Evolutionary conservation across 2,888 invertebrate genomes (phyloP).

Genomic region (Axea sp.): DNA sequence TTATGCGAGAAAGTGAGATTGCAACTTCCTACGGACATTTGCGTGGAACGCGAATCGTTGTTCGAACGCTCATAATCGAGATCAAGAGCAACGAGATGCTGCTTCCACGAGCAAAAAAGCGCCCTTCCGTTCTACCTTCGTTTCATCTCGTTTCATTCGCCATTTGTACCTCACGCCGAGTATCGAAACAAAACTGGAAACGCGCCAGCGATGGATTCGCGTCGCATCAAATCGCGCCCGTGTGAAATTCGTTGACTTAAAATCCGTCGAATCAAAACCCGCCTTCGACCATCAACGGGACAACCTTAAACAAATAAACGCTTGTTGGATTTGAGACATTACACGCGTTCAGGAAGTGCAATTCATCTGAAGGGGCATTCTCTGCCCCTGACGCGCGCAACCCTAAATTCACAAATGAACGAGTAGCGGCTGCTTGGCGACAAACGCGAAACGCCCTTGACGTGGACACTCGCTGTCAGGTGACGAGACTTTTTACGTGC

Average conservation of each 20-base stretch:
- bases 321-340: no score
- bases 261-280: no score
- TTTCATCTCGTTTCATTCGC: no score
- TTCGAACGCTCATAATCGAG: slow-evolving; percentile 5
- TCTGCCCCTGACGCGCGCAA: neutral
- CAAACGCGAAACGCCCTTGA: no score
- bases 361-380: no score
- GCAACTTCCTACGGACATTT: slow-evolving; percentile 41
- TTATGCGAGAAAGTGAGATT: slow-evolving; percentile 54
- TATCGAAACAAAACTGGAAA: slow-evolving; percentile 18
- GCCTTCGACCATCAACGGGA: no score
- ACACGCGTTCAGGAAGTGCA: no score
- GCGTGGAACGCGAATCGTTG: slow-evolving; percentile 24
- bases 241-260: no score
- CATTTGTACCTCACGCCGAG: no score
- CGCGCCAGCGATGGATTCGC: neutral
- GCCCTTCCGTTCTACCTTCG: no score
- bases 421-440: neutral
- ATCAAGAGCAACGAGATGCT: slow-evolving; percentile 1
- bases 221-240: slow-evolving; percentile 1
- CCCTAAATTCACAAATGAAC: neutral
- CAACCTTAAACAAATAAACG: no score
- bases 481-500: slow-evolving; percentile 37
- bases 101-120: slow-evolving; percentile 23
- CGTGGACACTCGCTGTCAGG: slow-evolving; percentile 34